A percentile compares a stretch with the other conserved stretches of the same genome.
phyloP scores from a whole-genome alignment of 2,113 vertebrate species.

The Prinia subflava region DNA sequence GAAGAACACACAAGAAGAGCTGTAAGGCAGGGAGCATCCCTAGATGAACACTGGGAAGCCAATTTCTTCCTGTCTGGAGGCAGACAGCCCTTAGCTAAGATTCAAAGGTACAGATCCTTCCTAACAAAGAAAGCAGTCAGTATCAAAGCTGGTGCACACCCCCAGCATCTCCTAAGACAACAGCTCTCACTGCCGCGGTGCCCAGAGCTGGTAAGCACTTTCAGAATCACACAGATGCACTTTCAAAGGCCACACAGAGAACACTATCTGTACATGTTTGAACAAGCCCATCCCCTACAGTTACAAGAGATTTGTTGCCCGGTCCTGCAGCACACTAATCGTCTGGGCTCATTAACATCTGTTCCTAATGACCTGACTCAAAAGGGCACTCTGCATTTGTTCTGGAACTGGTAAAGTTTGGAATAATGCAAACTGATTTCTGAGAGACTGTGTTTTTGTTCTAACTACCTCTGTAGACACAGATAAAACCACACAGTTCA shows the following conservation, averaged over 20 bases:
- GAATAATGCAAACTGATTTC: neutral
- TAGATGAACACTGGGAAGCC: neutral
- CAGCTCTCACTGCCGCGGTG: neutral
- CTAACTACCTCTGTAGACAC: neutral
- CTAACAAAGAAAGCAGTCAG: accelerated
- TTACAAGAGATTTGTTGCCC: accelerated
- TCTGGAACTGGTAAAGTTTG: neutral
- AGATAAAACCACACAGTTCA: neutral
- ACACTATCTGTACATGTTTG: neutral
- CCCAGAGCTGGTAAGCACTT: neutral
- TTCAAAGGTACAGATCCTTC: neutral
- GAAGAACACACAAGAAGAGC: neutral
- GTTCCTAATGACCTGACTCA: neutral
- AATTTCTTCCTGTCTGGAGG: neutral
- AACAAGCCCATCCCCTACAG: neutral
- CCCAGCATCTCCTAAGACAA: neutral
- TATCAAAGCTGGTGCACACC: neutral
- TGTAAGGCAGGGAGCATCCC: neutral
- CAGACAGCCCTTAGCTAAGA: neutral
- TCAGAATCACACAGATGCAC: neutral
- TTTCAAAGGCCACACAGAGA: neutral
- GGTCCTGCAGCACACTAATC: neutral
- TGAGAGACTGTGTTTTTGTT: neutral
- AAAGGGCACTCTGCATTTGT: neutral
- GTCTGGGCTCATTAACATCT: neutral